These are phyloP conservation scores for Perccottus glenii DNA, from an alignment of 2,113 vertebrate genomes.

Conservation along the genomic window DNA sequence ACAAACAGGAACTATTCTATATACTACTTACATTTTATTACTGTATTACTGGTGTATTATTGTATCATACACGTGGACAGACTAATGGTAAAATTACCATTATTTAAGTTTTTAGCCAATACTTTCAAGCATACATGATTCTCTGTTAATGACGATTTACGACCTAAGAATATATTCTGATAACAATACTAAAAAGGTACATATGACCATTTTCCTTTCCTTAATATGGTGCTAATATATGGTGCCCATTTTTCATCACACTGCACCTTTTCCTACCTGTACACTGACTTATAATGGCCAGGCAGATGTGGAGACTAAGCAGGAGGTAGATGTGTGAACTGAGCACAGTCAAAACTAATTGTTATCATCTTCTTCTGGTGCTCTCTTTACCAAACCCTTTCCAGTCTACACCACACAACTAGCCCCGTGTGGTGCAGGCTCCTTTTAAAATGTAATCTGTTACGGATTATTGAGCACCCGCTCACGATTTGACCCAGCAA, in stretches of 20 bases:
- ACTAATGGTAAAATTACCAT: too few species aligned
- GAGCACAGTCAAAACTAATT: conserved; percentile 53
- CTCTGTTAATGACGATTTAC: too few species aligned
- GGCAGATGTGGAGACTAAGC: conserved; percentile 23
- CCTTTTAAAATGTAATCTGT: conserved; percentile 77
- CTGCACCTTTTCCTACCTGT: conserved; percentile 32
- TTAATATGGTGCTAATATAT: too few species aligned
- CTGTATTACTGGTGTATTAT: too few species aligned
- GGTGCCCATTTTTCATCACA: too few species aligned
- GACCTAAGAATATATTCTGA: too few species aligned
- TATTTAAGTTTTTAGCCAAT: too few species aligned
- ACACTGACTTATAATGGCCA: conserved; percentile 25
- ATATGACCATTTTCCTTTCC: too few species aligned
- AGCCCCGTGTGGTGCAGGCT: conserved; percentile 47
- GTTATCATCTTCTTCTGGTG: conserved; percentile 43
- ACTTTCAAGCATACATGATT: too few species aligned
- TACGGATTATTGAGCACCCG: conserved; percentile 69
- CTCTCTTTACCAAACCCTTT: conserved; percentile 48
- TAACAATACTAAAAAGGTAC: too few species aligned
- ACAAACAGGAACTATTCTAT: conserved; percentile 15
- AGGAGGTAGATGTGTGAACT: conserved; percentile 53
- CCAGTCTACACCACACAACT: conserved; percentile 50
- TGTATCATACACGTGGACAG: too few species aligned
- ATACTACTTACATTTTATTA: background rate
- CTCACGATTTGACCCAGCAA: conserved; percentile 71